A percentile compares a stretch with the other conserved stretches of the same genome.
phyloP scores from a whole-genome alignment of 2,888 invertebrate species.

The Parnassius glacialis region DNA sequence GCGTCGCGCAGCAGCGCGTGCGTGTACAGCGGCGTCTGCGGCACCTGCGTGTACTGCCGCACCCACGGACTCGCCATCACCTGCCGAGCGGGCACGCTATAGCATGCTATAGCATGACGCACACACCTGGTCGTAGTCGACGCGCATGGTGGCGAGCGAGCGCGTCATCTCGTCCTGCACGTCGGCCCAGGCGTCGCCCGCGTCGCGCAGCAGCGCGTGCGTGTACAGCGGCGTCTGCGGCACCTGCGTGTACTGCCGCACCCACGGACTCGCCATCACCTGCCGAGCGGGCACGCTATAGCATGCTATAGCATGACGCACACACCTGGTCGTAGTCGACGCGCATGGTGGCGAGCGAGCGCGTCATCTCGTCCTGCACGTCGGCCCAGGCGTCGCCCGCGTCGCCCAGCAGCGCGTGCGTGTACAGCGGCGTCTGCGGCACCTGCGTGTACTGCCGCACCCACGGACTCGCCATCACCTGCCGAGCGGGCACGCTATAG shows the following conservation, averaged over 20 bases:
- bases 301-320: no score
- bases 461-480: constrained; percentile 77
- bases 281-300: constrained; percentile 31
- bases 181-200: constrained; percentile 96
- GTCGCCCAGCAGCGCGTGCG: constrained; percentile 93
- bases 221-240: constrained; percentile 98
- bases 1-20: constrained; percentile 93
- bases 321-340: constrained; percentile 93
- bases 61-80: constrained; percentile 70
- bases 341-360: constrained; percentile 98
- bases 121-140: constrained; percentile 94
- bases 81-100: constrained; percentile 37
- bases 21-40: constrained; percentile 97
- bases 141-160: constrained; percentile 98
- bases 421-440: constrained; percentile 97
- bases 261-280: constrained; percentile 76
- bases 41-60: constrained; percentile 88
- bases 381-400: constrained; percentile 97
- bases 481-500: constrained; percentile 7
- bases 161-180: constrained; percentile 99
- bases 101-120: no score
- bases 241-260: constrained; percentile 87
- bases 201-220: constrained; percentile 92
- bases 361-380: constrained; percentile 99
- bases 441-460: constrained; percentile 88